Percentiles rank a stretch among this genome's conserved stretches.
These are phyloP conservation scores for Engystomops pustulosus DNA, from an alignment of 2,113 vertebrate genomes.

Conservation along the genomic window DNA sequence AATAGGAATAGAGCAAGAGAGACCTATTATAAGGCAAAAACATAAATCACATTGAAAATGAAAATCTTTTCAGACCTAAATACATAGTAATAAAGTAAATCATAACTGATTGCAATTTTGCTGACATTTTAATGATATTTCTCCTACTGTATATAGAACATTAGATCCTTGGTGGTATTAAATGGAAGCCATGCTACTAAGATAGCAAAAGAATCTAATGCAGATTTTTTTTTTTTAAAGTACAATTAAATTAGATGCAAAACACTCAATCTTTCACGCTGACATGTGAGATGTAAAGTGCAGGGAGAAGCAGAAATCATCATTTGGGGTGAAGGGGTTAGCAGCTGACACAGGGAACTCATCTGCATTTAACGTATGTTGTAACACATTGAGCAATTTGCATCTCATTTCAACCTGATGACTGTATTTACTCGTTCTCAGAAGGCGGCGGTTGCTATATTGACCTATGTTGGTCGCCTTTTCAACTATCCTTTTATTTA, in stretches of 20 bases:
- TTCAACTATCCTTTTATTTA: slow-evolving; percentile 18
- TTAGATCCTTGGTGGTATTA: background rate
- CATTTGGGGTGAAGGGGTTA: slow-evolving; percentile 48
- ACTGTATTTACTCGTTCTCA: slow-evolving; percentile 15
- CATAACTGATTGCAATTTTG: background rate
- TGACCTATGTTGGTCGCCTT: background rate
- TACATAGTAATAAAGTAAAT: background rate
- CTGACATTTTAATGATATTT: background rate
- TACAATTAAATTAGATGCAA: slow-evolving; percentile 42
- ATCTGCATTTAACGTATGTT: slow-evolving; percentile 41
- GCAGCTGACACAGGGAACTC: slow-evolving; percentile 44
- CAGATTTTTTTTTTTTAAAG: too few relatives aligned
- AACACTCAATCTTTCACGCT: slow-evolving; percentile 16
- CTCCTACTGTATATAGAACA: background rate
- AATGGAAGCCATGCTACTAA: background rate
- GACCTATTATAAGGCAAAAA: background rate
- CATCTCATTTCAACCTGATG: slow-evolving; percentile 39
- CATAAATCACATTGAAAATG: background rate
- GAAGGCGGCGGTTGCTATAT: slow-evolving; percentile 1
- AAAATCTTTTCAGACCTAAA: background rate
- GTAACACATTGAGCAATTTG: slow-evolving; percentile 42
- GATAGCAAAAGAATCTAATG: background rate
- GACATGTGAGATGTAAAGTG: slow-evolving; percentile 35
- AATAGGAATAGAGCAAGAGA: background rate
- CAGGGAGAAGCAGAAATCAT: slow-evolving; percentile 48